Base-by-base conservation (phyloP, 2,888 invertebrate species). In the Nyleta sp. region DNA sequence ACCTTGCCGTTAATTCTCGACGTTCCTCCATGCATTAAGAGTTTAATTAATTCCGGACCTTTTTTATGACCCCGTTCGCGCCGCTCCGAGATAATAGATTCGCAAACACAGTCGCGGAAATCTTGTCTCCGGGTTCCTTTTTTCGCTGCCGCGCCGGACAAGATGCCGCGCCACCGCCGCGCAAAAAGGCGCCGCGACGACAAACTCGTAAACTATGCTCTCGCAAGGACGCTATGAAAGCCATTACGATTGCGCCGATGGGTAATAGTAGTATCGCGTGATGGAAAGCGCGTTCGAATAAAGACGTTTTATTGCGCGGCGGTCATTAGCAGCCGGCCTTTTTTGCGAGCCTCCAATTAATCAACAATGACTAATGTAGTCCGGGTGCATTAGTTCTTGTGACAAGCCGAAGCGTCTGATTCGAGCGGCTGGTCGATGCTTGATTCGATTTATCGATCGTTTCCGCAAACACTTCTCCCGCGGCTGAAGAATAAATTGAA, bases 31-130 rank as follows among this genome's bases (percentile, higher is more conserved):
- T 79, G 78, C 82, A 80, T 83, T 80, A 83, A 84, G 80, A 82
- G 81, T 83, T 86, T 84, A 84, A 86, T 85, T 85, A 86, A 86
- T 86, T 86, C 83, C 80, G 81, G 68, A 78, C 81, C 81, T 83
- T 84, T 77, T 75, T 71, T 68, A 64, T 55, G 57, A 52, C 53
- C 42, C 62, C 24, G 57, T 35, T 57, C 46, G 50, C 68, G 59
- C 74, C 59, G 59, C 44, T 42, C 35, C 17, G 24, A 60, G 79
- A 79, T 79, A 79, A 79, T 75, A 79, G 76, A 64, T 73, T 70
- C 80, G 73, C 76, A 80, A 80, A 76, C 79, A 79, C 72, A 65
- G 20, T 55, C 57, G 67, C 42, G 42, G 50, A 70, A 78, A 65
- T 42, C 71, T 53, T 73, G 35, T 71, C 48, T 70, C 73, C 15